phyloP scores from a whole-genome alignment of 1,140 invertebrate genomes.

The Melanaphis sacchari region DNA sequence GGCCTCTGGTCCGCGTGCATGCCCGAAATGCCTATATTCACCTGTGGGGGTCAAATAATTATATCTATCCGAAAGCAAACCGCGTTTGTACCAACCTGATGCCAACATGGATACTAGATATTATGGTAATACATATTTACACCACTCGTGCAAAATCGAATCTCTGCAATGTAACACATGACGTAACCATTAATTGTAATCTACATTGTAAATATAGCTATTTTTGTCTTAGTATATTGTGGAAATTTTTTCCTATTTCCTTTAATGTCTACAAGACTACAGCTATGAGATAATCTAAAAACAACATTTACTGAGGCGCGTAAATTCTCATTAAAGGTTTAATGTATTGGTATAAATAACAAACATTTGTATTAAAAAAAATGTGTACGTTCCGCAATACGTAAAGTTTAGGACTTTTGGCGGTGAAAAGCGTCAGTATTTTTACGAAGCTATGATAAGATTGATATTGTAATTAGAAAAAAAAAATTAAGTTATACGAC shows the following conservation, averaged over 20 bases:
- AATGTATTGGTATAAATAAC: neutral
- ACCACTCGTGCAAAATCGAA: neutral
- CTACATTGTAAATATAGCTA: neutral
- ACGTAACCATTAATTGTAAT: neutral
- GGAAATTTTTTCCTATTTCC: neutral
- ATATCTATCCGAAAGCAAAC: neutral
- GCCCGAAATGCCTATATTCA: neutral
- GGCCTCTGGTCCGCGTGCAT: neutral
- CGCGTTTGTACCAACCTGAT: neutral
- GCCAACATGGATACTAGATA: neutral
- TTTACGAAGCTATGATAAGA: neutral
- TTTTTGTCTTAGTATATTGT: neutral
- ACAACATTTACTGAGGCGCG: neutral
- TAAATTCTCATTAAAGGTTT: neutral
- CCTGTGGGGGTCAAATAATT: conserved; percentile 12
- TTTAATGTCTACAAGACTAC: neutral
- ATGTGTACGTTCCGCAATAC: neutral
- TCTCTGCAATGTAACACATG: neutral
- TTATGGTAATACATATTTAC: neutral
- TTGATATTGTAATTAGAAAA: neutral
- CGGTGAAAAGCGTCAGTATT: neutral
- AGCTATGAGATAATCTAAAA: neutral
- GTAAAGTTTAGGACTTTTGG: no score
- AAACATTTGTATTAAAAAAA: neutral
- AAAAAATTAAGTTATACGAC: neutral